phyloP scores from a whole-genome alignment of 2,888 invertebrate species.

The Plusia festucae region DNA sequence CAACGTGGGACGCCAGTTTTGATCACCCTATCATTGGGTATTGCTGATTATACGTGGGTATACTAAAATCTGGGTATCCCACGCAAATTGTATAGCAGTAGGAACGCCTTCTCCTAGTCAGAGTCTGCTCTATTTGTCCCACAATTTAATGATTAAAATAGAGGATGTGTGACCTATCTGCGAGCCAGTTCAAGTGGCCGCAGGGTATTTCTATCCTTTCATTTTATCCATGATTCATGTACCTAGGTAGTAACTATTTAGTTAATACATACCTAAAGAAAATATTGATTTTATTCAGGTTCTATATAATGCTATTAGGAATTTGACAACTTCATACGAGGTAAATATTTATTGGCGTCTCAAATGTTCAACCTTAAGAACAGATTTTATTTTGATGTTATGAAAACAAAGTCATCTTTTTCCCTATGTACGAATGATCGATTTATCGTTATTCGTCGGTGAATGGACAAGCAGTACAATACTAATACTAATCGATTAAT shows the following conservation, averaged over 20 bases:
- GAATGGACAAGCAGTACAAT: slow-evolving; percentile 6
- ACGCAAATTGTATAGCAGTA: background rate
- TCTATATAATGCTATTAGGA: no score
- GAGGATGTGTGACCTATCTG: background rate
- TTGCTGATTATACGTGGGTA: no score
- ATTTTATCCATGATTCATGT: background rate
- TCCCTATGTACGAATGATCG: background rate
- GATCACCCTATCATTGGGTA: no score
- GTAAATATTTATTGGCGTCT: no score
- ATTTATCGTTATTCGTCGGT: background rate
- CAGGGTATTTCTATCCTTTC: background rate
- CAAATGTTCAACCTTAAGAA: background rate
- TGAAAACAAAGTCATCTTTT: background rate
- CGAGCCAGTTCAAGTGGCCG: background rate
- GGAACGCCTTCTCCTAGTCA: background rate
- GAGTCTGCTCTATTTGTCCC: background rate
- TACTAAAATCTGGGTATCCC: no score
- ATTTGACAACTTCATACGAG: no score
- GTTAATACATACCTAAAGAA: background rate
- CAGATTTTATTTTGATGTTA: background rate
- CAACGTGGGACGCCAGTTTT: no score
- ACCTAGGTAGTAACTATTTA: no score
- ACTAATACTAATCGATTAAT: slow-evolving; percentile 26
- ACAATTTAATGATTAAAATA: background rate
- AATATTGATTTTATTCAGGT: background rate